These are phyloP conservation scores for Sphenodon punctatus DNA, from an alignment of 2,797 vertebrate genomes.

Conservation along the genomic window DNA sequence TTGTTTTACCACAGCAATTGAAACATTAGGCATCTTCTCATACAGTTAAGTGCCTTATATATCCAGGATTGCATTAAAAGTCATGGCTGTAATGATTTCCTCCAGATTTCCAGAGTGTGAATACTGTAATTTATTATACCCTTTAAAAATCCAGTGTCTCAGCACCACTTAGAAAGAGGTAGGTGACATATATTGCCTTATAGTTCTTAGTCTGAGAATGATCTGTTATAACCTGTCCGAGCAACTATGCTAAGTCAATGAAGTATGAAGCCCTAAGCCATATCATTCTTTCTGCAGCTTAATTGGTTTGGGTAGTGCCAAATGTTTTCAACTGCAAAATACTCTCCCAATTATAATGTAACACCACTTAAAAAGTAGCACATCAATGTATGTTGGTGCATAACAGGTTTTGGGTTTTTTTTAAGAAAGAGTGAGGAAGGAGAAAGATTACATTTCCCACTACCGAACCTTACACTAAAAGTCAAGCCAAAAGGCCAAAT, in stretches of 20 bases:
- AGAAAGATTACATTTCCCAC: rapidly evolving
- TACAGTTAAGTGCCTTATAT: background rate
- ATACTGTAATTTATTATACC: background rate
- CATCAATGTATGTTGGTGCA: background rate
- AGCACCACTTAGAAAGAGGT: background rate
- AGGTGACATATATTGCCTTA: background rate
- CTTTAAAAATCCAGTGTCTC: background rate
- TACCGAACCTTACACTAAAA: background rate
- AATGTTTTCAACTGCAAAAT: background rate
- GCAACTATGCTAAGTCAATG: background rate
- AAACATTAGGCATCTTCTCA: background rate
- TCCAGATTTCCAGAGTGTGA: background rate
- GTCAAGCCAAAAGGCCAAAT: background rate
- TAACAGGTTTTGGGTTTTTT: background rate
- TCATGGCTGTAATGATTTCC: background rate
- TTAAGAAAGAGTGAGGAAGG: background rate
- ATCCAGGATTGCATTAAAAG: background rate
- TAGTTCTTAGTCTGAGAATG: background rate
- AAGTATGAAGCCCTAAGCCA: background rate
- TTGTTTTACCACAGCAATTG: background rate
- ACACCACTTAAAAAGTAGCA: background rate
- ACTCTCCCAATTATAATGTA: background rate
- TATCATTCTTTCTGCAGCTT: background rate
- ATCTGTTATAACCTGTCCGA: background rate
- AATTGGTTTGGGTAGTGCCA: background rate